Evolutionary conservation across 2,888 invertebrate genomes (phyloP).

Genomic region (Drosophila quinaria): DNA sequence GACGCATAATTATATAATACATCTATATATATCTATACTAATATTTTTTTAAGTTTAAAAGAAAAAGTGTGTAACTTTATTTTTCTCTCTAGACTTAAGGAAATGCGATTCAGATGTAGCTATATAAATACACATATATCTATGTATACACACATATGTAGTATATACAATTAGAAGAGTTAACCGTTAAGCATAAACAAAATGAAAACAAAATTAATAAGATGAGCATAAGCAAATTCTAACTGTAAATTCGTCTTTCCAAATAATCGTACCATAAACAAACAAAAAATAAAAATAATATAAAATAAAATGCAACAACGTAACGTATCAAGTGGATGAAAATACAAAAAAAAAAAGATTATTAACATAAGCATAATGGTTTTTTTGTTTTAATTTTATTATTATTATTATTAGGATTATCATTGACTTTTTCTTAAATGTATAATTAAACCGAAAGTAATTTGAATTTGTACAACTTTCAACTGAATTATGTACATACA

Average conservation of each 20-base stretch:
- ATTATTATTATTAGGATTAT: conserved; percentile 24
- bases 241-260: conserved; percentile 77
- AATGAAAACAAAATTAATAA: conserved; percentile 25
- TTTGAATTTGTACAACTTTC: conserved; percentile 46
- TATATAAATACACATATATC: conserved; percentile 45
- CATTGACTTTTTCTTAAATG: conserved; percentile 33
- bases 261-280: conserved; percentile 62
- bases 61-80: conserved; percentile 50
- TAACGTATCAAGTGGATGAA: conserved; percentile 32
- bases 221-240: conserved; percentile 59
- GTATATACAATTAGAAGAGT: conserved; percentile 56
- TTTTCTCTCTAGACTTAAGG: conserved; percentile 50
- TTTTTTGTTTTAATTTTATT: not conserved
- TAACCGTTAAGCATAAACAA: conserved; percentile 32
- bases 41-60: conserved; percentile 50
- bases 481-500: conserved; percentile 23
- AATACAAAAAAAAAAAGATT: conserved; percentile 31
- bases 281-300: conserved; percentile 21
- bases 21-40: conserved; percentile 31
- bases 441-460: conserved; percentile 44
- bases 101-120: conserved; percentile 43
- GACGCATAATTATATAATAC: conserved; percentile 26
- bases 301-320: conserved; percentile 49
- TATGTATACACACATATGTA: conserved; percentile 47
- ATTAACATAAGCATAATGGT: conserved; percentile 41